Evolutionary conservation across 2,888 invertebrate genomes (phyloP).

Genomic region (Luperina testacea): DNA sequence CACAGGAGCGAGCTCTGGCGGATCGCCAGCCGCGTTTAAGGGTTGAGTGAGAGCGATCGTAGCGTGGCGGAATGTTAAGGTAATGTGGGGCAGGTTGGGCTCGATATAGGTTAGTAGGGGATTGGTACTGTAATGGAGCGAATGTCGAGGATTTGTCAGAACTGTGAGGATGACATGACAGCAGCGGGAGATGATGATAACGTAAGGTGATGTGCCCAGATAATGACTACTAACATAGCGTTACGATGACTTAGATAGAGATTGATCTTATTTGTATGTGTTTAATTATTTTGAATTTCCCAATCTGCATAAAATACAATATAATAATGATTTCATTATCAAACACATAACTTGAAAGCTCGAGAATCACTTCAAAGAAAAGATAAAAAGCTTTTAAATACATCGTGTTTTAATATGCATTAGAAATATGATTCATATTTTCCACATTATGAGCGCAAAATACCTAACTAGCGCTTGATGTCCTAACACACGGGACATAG

Average conservation of each 20-base stretch:
- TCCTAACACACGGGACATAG: not conserved
- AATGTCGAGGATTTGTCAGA: not conserved
- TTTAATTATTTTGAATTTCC: no score
- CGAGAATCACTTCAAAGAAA: not conserved
- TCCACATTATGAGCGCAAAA: conserved; percentile 10
- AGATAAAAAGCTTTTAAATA: not conserved
- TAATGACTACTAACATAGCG: not conserved
- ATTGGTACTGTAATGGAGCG: not conserved
- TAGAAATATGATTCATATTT: conserved; percentile 5
- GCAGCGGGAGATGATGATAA: not conserved
- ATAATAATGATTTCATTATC: not conserved
- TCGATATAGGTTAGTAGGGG: not conserved
- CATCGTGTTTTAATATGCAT: conserved; percentile 6
- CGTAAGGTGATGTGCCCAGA: not conserved
- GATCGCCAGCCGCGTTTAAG: conserved; percentile 62
- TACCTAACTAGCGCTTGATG: conserved; percentile 2
- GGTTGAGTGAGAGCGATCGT: conserved; percentile 60
- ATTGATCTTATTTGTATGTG: not conserved
- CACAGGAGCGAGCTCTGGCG: conserved; percentile 64
- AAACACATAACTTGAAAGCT: not conserved
- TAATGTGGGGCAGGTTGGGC: conserved; percentile 38
- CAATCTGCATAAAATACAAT: not conserved
- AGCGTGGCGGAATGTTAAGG: conserved; percentile 53
- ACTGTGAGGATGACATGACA: not conserved
- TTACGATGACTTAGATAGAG: not conserved